Evolutionary conservation across 2,888 invertebrate species (phyloP).

Genomic region (Ernsta delagoae): DNA sequence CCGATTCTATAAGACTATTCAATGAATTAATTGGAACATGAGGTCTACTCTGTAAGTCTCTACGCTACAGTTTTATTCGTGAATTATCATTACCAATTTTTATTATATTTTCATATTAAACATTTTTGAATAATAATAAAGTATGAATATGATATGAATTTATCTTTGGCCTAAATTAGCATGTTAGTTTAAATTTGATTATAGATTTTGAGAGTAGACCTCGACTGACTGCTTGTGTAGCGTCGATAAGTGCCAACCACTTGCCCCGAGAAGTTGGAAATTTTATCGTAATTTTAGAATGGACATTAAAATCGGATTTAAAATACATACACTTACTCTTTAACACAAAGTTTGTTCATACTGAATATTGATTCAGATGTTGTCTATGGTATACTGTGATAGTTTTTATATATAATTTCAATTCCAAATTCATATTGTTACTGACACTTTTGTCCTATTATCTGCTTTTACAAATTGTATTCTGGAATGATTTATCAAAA

Average conservation of each 20-base stretch:
- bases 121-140: too few species aligned
- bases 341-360: neutral
- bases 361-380: neutral
- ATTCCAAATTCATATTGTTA: neutral
- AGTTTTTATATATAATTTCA: neutral
- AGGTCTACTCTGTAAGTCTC: neutral
- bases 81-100: too few species aligned
- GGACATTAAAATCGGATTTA: neutral
- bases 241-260: neutral
- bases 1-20: neutral
- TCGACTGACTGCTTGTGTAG: neutral
- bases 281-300: neutral
- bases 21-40: neutral
- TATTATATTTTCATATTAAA: too few species aligned
- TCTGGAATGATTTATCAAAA: neutral
- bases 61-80: too few species aligned
- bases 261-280: neutral
- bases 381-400: too few species aligned
- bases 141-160: too few species aligned
- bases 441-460: neutral
- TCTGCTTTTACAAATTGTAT: neutral
- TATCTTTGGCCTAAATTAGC: neutral
- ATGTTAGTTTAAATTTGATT: neutral
- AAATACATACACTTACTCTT: slow-evolving; percentile 8
- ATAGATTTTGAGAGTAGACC: neutral